These are phyloP conservation scores for Marasmarcha lunaedactyla DNA, from an alignment of 2,888 invertebrate genomes.

Conservation along the genomic window DNA sequence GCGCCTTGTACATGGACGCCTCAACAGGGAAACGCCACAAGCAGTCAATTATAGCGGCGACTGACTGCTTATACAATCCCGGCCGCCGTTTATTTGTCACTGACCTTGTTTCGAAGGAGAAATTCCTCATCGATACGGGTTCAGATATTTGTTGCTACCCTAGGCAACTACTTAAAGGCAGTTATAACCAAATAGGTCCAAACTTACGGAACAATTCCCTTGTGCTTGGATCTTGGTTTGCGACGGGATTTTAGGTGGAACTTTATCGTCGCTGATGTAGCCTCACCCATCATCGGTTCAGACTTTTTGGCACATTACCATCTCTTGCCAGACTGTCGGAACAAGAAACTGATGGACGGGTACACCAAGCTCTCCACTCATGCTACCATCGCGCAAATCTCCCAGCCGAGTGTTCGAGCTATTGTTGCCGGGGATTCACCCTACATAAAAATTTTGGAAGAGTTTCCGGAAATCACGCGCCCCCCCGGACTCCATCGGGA, in stretches of 20 bases:
- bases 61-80: neutral
- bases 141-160: neutral
- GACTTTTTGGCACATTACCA: constrained; percentile 11
- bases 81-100: neutral
- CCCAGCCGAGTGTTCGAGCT: too few relatives aligned
- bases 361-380: too few relatives aligned
- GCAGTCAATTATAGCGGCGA: neutral
- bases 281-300: constrained; percentile 10
- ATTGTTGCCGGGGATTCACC: too few relatives aligned
- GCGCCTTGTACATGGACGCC: constrained; percentile 5
- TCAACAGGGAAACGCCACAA: constrained; percentile 1
- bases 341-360: too few relatives aligned
- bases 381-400: too few relatives aligned
- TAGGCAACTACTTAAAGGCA: neutral
- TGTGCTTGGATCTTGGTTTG: constrained; percentile 7
- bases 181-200: neutral
- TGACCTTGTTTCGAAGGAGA: neutral
- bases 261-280: constrained; percentile 12
- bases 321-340: constrained; percentile 10
- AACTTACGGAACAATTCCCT: neutral
- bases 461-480: too few relatives aligned
- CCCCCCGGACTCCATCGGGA: too few relatives aligned
- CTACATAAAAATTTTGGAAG: too few relatives aligned
- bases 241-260: constrained; percentile 7
- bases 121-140: neutral